A percentile compares a stretch with the other conserved stretches of the same genome.
These are phyloP conservation scores for Platycheirus albimanus DNA, from an alignment of 2,888 invertebrate species.

Conservation along the genomic window DNA sequence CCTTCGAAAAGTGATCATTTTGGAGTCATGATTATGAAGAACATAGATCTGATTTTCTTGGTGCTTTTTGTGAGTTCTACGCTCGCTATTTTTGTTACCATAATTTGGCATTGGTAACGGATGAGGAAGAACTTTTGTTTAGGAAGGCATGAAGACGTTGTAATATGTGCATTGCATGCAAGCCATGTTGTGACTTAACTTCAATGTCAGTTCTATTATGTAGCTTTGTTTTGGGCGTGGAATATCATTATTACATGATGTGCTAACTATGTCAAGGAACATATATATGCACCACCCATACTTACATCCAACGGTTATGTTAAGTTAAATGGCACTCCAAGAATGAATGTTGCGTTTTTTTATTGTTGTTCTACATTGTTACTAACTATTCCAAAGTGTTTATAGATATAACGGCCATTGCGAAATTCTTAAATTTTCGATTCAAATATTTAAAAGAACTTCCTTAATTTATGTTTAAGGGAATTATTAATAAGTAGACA, in stretches of 20 bases:
- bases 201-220: not conserved
- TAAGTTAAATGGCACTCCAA: no score
- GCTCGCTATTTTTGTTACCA: slow-evolving; percentile 1
- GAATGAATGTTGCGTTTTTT: no score
- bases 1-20: slow-evolving; percentile 48
- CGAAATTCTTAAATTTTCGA: no score
- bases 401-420: no score
- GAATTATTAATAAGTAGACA: no score
- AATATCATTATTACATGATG: not conserved
- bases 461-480: no score
- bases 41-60: not conserved
- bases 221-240: not conserved
- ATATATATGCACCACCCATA: not conserved
- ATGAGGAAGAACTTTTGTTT: not conserved
- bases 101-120: slow-evolving; percentile 23
- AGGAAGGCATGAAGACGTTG: no score
- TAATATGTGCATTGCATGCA: slow-evolving; percentile 1
- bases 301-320: no score
- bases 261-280: slow-evolving; percentile 3
- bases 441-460: no score
- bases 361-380: no score
- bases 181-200: slow-evolving; percentile 1
- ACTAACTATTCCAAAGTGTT: no score
- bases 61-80: not conserved
- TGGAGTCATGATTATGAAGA: slow-evolving; percentile 25